A percentile compares a stretch with the other conserved stretches of the same genome.
Conservation (phyloP, 1,140 invertebrate genomes). For the Maconellicoccus hirsutus region DNA sequence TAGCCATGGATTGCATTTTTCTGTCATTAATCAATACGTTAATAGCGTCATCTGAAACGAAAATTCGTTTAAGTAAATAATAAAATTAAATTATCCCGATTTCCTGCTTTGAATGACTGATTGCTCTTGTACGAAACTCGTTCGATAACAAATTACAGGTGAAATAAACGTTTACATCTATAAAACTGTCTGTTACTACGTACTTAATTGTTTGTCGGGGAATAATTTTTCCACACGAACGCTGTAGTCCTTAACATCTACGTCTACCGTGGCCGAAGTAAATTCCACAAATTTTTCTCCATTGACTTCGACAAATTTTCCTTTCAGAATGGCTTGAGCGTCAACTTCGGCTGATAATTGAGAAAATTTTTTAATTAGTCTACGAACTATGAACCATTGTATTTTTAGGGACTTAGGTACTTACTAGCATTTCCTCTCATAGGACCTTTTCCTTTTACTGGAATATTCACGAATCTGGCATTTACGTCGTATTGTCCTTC, state of each 20-base stretch:
- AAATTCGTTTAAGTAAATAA: background rate
- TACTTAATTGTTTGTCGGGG: conserved; percentile 11
- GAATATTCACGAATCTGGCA: conserved; percentile 46
- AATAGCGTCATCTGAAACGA: background rate
- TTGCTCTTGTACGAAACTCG: too few species aligned
- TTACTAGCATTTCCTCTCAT: conserved; percentile 48
- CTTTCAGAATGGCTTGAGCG: conserved; percentile 2
- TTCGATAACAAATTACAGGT: too few species aligned
- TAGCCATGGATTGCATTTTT: conserved; percentile 25
- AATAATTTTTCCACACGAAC: conserved; percentile 17
- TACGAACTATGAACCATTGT: too few species aligned
- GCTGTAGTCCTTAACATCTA: conserved; percentile 1
- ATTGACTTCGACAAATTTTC: background rate
- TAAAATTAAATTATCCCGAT: too few species aligned
- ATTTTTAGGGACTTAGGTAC: conserved; percentile 28
- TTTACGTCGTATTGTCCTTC: conserved; percentile 47
- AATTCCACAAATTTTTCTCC: background rate
- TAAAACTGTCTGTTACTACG: background rate
- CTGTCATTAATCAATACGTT: background rate
- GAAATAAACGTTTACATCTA: too few species aligned
- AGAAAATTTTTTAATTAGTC: too few species aligned
- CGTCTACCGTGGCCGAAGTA: background rate
- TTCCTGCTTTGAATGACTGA: too few species aligned
- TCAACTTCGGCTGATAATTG: background rate
- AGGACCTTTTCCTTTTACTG: conserved; percentile 45